Evolutionary conservation across 2,113 vertebrate species (phyloP), one percentile per base, ranked within the genome.

Genomic region (Equus quagga): DNA sequence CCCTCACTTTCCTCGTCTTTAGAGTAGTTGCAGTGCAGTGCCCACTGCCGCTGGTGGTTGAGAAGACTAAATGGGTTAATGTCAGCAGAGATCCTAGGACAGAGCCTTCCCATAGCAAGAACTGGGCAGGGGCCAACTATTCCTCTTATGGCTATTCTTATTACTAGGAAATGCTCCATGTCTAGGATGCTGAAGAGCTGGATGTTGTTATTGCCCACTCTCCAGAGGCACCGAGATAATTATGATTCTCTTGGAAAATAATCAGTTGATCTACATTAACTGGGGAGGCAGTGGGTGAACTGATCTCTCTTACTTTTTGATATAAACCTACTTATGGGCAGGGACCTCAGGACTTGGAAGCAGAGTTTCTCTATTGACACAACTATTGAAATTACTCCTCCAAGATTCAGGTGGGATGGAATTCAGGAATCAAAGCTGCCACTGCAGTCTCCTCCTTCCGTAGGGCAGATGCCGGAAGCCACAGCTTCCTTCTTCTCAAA

Each of bases 381-480:
- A 23, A 36, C 14, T 56, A 6, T 13, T 41, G 56, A 76, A 92
- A 67, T 21, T 24, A 56, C 28, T 70, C 58, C 82, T 81, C 70
- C 54, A 28, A 31, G n/a, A 36, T 54, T 33, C 72, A 82, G 95
- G 92, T n/a, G 79, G 94, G 88, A 13, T 75, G 33, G 18, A 31
- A 67, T 64, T 64, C 76, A 88, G 84, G 60, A 90, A 58, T 75
- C 73, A 92, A 97, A 97, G 95, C 90, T 49, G 83, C 51, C 86
- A 23, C 26, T 80, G 92, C 76, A 0, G 24, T 31, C 94, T 95
- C 81, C 82, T 90, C 8, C 56, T 95, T 67, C 54, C 86, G 0
- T 4, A n/a, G 41, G 36, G 64, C 91, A 23, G 75, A 73, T 33
- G 92, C 60, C 2, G 8, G 91, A 86, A 94, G 70, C 41, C 28